Percentiles rank a stretch among this genome's conserved stretches.
phyloP scores from a whole-genome alignment of 1,140 invertebrate genomes.

The Euura lappo region DNA sequence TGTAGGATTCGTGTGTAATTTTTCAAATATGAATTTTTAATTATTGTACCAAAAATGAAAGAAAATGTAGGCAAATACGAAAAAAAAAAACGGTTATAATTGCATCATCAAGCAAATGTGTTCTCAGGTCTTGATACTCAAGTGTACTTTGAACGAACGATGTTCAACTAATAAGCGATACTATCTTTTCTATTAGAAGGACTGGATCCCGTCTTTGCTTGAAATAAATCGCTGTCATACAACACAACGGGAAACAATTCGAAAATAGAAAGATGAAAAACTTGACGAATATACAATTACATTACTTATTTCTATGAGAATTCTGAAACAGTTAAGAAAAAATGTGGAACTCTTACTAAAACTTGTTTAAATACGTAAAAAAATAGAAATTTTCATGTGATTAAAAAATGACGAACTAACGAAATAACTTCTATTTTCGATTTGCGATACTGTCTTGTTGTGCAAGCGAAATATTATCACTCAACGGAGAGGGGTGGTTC shows the following conservation, averaged over 20 bases:
- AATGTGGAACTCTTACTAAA: too few relatives aligned
- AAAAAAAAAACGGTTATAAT: not conserved
- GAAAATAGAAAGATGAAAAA: not conserved
- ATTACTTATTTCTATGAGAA: too few relatives aligned
- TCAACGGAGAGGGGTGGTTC: not conserved
- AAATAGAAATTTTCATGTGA: too few relatives aligned
- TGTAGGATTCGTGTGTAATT: not conserved
- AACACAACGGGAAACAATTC: not conserved
- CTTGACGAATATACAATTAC: too few relatives aligned
- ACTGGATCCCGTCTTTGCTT: slow-evolving; percentile 3
- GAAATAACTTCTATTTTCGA: not conserved
- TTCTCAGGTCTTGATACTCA: not conserved
- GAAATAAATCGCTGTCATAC: not conserved
- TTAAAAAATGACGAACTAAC: not conserved
- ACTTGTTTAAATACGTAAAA: too few relatives aligned
- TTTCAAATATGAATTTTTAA: not conserved
- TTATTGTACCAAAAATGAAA: not conserved
- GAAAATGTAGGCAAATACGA: not conserved
- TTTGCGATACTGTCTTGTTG: not conserved
- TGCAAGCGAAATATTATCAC: not conserved
- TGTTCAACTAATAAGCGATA: not conserved
- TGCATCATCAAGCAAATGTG: too few relatives aligned
- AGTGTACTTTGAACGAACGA: not conserved
- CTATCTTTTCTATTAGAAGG: not conserved
- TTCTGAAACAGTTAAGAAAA: too few relatives aligned